Evolutionary conservation across 92 coral and sea anemone genomes (phyloP).

Genomic region (Parazoanthus darwini): DNA sequence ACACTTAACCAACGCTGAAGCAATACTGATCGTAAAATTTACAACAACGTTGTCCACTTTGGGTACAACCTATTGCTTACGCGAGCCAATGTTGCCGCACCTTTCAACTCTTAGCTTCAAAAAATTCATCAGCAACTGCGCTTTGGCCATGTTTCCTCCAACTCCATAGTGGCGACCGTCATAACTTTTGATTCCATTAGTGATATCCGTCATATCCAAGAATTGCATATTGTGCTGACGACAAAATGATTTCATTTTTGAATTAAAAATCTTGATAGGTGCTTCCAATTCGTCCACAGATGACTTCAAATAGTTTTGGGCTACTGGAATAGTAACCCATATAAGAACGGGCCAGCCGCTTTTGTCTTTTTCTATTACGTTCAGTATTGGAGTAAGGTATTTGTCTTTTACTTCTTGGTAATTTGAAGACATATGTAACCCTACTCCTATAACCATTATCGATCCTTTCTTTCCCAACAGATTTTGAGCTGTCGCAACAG

Average conservation of each 20-base stretch:
- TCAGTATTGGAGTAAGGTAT: constrained; percentile 59
- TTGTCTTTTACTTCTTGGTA: constrained; percentile 49
- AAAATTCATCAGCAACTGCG: constrained; percentile 62
- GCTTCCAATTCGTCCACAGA: constrained; percentile 28
- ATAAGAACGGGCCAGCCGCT: constrained; percentile 65
- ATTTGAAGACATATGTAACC: constrained; percentile 56
- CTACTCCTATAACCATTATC: constrained; percentile 56
- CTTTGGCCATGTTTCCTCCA: constrained; percentile 67
- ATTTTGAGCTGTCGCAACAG: constrained; percentile 39
- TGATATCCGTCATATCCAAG: constrained; percentile 50
- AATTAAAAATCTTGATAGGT: constrained; percentile 46
- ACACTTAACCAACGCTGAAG: too few species aligned
- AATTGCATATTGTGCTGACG: constrained; percentile 44
- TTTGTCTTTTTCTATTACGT: constrained; percentile 37
- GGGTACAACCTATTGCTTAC: background rate
- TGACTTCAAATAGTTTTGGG: constrained; percentile 63
- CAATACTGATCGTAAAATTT: too few species aligned
- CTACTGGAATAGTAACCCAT: constrained; percentile 60
- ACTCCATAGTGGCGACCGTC: constrained; percentile 63
- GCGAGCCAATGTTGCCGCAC: background rate
- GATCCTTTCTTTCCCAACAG: constrained; percentile 57
- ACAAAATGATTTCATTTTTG: constrained; percentile 56
- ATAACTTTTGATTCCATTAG: constrained; percentile 53
- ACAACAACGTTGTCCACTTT: background rate
- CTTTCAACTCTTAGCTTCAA: constrained; percentile 46